phyloP scores from a whole-genome alignment of 2,888 invertebrate species.

The Acleris laterana region DNA sequence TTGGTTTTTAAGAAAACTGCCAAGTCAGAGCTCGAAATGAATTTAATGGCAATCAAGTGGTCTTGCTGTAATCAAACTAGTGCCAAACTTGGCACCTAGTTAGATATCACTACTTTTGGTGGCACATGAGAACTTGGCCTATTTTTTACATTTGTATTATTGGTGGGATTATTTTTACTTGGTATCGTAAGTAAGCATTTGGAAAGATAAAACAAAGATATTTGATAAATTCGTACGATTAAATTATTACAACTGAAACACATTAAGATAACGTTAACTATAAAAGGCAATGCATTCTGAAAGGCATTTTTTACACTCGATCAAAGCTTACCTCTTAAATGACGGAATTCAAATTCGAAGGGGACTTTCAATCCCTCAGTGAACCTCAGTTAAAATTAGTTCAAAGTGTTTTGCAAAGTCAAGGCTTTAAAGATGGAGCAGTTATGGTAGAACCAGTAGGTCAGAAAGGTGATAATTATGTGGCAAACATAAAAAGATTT shows the following conservation, averaged over 20 bases:
- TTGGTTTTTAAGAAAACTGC: too few species aligned
- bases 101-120: too few species aligned
- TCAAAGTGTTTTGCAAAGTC: conserved; percentile 26
- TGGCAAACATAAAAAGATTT: conserved; percentile 42
- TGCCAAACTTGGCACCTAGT: too few species aligned
- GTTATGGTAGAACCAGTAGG: conserved; percentile 40
- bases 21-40: too few species aligned
- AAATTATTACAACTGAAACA: not conserved
- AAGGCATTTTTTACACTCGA: not conserved
- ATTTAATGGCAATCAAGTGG: too few species aligned
- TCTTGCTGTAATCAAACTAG: too few species aligned
- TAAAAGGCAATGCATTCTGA: conserved; percentile 6
- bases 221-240: too few species aligned
- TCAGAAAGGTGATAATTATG: conserved; percentile 40
- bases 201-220: too few species aligned
- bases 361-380: conserved; percentile 23
- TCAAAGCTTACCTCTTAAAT: conserved; percentile 18
- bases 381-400: conserved; percentile 25
- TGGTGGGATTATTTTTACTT: too few species aligned
- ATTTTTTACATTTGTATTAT: too few species aligned
- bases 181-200: too few species aligned
- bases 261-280: conserved; percentile 11
- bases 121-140: too few species aligned
- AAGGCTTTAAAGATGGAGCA: conserved; percentile 32
- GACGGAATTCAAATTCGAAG: conserved; percentile 38